Base-by-base conservation (phyloP, 2,888 invertebrate genomes). In the Limnephilus auricula region DNA sequence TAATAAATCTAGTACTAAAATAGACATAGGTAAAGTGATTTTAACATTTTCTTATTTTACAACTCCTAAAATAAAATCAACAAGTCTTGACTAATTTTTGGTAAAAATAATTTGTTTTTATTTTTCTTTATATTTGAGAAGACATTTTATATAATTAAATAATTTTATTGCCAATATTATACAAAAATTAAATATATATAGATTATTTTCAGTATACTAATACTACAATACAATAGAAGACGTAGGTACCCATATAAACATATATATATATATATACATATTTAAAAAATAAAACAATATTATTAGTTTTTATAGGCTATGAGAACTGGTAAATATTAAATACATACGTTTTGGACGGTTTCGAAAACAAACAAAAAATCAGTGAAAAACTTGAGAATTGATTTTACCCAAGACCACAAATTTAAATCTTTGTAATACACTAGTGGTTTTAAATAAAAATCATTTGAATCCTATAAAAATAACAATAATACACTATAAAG, bases 71-170 rank as follows among this genome's bases (percentile, higher is more conserved):
- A 50, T 82, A 82, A 82, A 82, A 82, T 34, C 79, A 78, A 89
- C 89, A 82, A 89, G 82, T 89, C 89, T 89, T 89, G 89, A 89
- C 85, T 85, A 89, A 89, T 89, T 79, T 89, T 89, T 89, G 89
- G 89, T 85, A 78, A 32, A 65, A 90, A 85, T 37, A 89, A 79
- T 89, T 89, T 85, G 85, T 85, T 85, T 40, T 85, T 37, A 37
- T 85, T 85, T 85, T 40, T 40, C 30, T 85, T 65, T 45, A 30
- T 30, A 65, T 65, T 65, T 65, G 13, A 37, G 40, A 37, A 85
- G 85, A 85, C 34, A 40, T 85, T 85, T 85, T 45, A 37, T 30
- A 45, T 40, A n/a, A 85, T 37, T 15, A 85, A n/a, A 40, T 40
- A 78, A 79, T 78, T 79, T 65, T 37, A 88, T 88, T 78, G 37